phyloP scores from a whole-genome alignment of 2,113 vertebrate genomes.

The Petroica traversi region DNA sequence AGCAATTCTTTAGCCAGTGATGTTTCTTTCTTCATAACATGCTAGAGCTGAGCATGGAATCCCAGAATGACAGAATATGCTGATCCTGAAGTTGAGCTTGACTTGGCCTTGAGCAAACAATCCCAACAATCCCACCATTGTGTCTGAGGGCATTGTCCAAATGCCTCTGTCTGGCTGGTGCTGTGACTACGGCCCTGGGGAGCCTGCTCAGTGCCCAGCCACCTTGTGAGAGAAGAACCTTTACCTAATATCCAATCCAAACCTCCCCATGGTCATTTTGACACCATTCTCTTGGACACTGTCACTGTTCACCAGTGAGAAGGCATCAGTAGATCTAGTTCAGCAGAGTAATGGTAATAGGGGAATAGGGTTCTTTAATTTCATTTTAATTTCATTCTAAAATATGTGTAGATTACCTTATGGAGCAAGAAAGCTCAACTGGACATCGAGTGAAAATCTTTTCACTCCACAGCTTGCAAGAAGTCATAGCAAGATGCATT shows the following conservation, averaged over 20 bases:
- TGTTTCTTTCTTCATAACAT: not conserved
- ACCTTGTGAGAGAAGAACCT: not conserved
- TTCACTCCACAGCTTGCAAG: not conserved
- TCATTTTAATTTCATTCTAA: not conserved
- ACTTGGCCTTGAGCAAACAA: too few relatives aligned
- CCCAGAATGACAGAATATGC: not conserved
- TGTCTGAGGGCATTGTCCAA: not conserved
- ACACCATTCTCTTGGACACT: not conserved
- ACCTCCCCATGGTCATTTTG: too few relatives aligned
- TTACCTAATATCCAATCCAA: not conserved
- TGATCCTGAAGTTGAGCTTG: too few relatives aligned
- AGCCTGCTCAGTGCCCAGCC: not conserved
- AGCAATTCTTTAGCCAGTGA: not conserved
- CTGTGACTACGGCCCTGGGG: not conserved
- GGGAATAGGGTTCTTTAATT: not conserved
- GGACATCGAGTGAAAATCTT: not conserved
- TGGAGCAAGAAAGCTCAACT: not conserved
- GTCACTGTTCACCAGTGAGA: not conserved
- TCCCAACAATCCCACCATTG: not conserved
- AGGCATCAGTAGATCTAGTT: not conserved
- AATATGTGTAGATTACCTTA: not conserved
- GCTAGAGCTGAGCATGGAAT: not conserved
- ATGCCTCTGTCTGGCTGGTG: not conserved
- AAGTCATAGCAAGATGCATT: not conserved
- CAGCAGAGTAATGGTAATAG: not conserved